phyloP scores from a whole-genome alignment of 2,113 vertebrate genomes.

The Odobenus rosmarus region DNA sequence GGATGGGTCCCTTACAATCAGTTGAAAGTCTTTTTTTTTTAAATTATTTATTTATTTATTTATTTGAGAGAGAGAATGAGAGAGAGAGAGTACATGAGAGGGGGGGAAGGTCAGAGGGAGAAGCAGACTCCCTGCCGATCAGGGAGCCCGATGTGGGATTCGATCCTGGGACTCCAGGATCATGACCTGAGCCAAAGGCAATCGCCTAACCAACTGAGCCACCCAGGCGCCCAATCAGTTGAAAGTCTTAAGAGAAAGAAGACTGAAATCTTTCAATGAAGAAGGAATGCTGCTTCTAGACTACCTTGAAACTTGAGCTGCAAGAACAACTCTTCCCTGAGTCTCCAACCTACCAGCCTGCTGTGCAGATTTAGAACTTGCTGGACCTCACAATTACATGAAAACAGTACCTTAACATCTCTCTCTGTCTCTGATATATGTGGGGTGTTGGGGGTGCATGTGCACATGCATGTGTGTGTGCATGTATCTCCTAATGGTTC shows the following conservation, averaged over 20 bases:
- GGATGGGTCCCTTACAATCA: not conserved
- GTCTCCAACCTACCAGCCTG: rapidly evolving
- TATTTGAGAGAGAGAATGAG: too few relatives aligned
- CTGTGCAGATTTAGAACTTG: not conserved
- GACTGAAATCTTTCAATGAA: not conserved
- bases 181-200: too few relatives aligned
- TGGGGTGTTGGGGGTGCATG: not conserved
- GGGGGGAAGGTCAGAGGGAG: too few relatives aligned
- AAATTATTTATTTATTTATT: too few relatives aligned
- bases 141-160: too few relatives aligned
- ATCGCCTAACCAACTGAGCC: too few relatives aligned
- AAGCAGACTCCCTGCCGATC: too few relatives aligned
- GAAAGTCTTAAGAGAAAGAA: not conserved
- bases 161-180: too few relatives aligned
- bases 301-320: not conserved
- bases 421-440: not conserved
- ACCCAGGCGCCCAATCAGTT: not conserved
- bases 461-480: not conserved
- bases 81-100: too few relatives aligned
- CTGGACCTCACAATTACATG: not conserved
- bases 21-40: not conserved
- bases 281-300: not conserved
- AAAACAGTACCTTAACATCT: not conserved
- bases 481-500: not conserved
- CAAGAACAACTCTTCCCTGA: not conserved